phyloP scores from a whole-genome alignment of 2,113 vertebrate genomes.

The Vicugna pacos region DNA sequence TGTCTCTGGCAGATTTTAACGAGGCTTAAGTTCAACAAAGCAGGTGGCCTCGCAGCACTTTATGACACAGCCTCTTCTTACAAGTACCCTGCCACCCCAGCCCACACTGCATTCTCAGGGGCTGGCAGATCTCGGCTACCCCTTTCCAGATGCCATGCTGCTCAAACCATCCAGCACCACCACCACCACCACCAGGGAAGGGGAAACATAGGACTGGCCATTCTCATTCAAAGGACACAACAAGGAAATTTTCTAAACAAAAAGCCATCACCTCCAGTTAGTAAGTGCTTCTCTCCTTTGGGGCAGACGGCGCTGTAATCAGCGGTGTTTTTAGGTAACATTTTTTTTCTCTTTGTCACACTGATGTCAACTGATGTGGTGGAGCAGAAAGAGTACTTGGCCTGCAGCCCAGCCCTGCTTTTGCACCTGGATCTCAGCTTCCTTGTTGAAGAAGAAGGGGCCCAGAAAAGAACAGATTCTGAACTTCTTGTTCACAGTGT shows the following conservation, averaged over 20 bases:
- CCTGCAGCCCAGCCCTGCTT: background rate
- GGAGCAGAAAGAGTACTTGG: background rate
- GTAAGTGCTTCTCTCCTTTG: background rate
- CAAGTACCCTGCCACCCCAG: background rate
- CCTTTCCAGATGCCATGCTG: background rate
- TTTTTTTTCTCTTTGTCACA: background rate
- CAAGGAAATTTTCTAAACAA: background rate
- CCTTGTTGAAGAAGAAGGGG: background rate
- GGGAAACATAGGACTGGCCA: accelerated
- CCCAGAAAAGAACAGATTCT: background rate
- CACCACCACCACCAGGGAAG: background rate
- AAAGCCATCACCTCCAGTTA: background rate
- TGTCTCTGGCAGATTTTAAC: background rate
- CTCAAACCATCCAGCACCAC: background rate
- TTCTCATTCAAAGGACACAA: background rate
- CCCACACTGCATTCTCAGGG: background rate
- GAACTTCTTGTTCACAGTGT: background rate
- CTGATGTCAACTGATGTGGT: background rate
- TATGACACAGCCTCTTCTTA: background rate
- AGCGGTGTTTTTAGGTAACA: background rate
- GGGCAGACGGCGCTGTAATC: background rate
- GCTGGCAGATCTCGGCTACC: background rate
- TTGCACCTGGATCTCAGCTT: background rate
- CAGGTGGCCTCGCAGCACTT: background rate
- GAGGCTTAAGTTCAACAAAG: background rate